Evolutionary conservation across 2,113 vertebrate genomes (phyloP).

Genomic region (Tychaedon coryphoeus): DNA sequence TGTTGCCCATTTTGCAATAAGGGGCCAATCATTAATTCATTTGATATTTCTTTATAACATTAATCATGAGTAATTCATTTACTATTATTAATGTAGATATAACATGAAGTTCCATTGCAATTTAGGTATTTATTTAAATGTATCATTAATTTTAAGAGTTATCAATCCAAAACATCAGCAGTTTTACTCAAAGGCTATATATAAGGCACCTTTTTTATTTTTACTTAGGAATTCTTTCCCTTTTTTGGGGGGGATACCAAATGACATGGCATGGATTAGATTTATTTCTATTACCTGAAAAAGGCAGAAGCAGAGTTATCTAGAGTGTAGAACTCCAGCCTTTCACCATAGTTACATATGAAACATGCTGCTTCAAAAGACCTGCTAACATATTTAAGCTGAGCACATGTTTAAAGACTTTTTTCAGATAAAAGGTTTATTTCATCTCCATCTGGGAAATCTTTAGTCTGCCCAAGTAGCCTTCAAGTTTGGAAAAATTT

Average conservation of each 20-base stretch:
- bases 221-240: neutral
- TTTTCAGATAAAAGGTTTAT: neutral
- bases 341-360: neutral
- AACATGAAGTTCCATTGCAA: slow-evolving; percentile 36
- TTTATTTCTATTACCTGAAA: neutral
- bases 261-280: neutral
- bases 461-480: neutral
- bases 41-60: slow-evolving; percentile 50
- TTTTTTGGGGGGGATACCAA: neutral
- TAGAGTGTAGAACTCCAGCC: neutral
- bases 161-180: slow-evolving; percentile 33
- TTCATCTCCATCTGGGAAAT: neutral
- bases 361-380: neutral
- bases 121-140: slow-evolving; percentile 66
- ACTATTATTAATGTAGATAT: slow-evolving; percentile 51
- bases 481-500: neutral
- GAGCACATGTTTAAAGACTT: neutral
- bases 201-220: neutral
- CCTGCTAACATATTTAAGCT: neutral
- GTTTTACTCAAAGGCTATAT: neutral
- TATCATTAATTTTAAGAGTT: slow-evolving; percentile 54
- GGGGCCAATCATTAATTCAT: slow-evolving; percentile 58
- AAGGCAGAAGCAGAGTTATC: neutral
- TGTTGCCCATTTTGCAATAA: slow-evolving; percentile 61
- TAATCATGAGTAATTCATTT: slow-evolving; percentile 60